Conservation (phyloP, 2,113 vertebrate genomes). For the crab-eating macaque (Macaca fascicularis) region T2T-MFA8v1.1 NC_088392.1:54555001-54555500, state of each 20-base stretch:
- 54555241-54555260: not conserved
- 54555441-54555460: not conserved
- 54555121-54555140: not conserved
- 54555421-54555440: not conserved
- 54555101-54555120: not conserved
- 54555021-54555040: not conserved
- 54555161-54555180: not conserved
- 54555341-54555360: not conserved
- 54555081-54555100: not conserved
- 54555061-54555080: slow-evolving; percentile 4
- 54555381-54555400: not conserved
- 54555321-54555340: not conserved
- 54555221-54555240: not conserved
- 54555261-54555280: slow-evolving; percentile 2
- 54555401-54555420: not conserved
- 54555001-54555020: slow-evolving; percentile 3
- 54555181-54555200: not conserved
- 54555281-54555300: not conserved
- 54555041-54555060: slow-evolving; percentile 6
- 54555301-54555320: not conserved
- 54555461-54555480: not conserved
- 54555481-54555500: not conserved
- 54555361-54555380: not conserved
- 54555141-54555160: slow-evolving; percentile 14
- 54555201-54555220: slow-evolving; percentile 29